Evolutionary conservation across 2,113 vertebrate species (phyloP), one percentile per base, ranked within the genome.

Genomic region (Sorex araneus): DNA sequence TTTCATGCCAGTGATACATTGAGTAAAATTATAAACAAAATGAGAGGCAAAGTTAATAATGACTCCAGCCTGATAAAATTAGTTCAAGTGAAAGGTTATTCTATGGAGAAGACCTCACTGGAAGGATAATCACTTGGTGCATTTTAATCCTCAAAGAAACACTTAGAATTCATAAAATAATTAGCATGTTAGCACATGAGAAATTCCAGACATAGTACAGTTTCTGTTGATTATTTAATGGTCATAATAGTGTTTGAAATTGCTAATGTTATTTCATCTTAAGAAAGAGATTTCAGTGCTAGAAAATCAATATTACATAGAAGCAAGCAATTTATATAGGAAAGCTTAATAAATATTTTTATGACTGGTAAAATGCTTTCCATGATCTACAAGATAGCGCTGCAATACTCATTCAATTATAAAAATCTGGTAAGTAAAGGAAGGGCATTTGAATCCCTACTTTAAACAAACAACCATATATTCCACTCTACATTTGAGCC

Each of bases 121-220:
- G 77, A 63, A 89, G n/a, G 73, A 64, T 87, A 67, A 67, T 64
- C 45, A 76, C 63, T 74, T 32, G 77, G 30, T 87, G 8, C 23
- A 40, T 67, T 87, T 94, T 87, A 91, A 84, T 28, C 77, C 27
- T 66, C 77, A 93, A 89, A 90, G 30, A 77, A 84, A 70, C 67
- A 32, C 75, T 80, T n/a, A 87, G 77, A 84, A 89, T 77, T 28
- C 78, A n/a, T 27, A 40, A 84, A 60, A 74, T 63, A 25, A 64
- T 90, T 60, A 78, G 16, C 12, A 25, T 63, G 45, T 57, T 43
- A 87, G n/a, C 30, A 43, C 3, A 34, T 82, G 8, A 43, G 70
- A 19, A 54, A 64, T 63, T 12, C 8, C 45, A 93, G 25, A 27
- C 1, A 27, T 8, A 23, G 50, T 30, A 40, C 25, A 50, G 84